Percentiles rank a stretch among this genome's conserved stretches.
These are phyloP conservation scores for Distichodus sexfasciatus DNA, from an alignment of 2,797 vertebrate genomes.

Conservation along the genomic window DNA sequence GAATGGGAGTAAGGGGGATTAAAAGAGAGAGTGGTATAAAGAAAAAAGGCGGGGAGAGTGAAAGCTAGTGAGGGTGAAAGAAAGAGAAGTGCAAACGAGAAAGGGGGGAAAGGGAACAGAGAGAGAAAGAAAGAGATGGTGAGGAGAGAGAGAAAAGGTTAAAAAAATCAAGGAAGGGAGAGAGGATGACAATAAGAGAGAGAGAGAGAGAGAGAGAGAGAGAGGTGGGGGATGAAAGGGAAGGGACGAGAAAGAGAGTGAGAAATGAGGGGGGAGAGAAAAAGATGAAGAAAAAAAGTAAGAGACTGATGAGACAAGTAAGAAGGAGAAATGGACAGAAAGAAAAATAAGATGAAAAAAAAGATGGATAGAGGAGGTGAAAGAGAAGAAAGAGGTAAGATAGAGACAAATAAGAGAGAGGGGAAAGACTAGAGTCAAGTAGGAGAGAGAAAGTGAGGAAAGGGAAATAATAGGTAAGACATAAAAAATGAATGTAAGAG, in stretches of 20 bases:
- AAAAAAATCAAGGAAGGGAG: background rate
- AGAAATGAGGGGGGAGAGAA: background rate
- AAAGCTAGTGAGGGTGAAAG: no score
- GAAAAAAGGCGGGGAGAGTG: no score
- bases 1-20: background rate
- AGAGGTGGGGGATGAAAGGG: background rate
- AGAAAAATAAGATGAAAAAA: background rate
- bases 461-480: background rate
- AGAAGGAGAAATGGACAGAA: background rate
- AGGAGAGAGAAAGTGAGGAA: background rate
- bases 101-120: background rate
- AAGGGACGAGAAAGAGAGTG: no score
- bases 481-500: background rate
- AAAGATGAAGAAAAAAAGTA: background rate
- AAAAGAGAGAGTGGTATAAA: no score
- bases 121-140: background rate
- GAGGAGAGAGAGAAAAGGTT: background rate
- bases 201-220: background rate
- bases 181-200: background rate
- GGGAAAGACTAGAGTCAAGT: background rate
- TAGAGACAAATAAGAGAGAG: background rate
- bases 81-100: background rate
- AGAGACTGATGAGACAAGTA: background rate
- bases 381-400: background rate
- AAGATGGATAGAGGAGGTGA: background rate